Evolutionary conservation across 2,888 invertebrate species (phyloP).

Genomic region (Conistra vaccinii): DNA sequence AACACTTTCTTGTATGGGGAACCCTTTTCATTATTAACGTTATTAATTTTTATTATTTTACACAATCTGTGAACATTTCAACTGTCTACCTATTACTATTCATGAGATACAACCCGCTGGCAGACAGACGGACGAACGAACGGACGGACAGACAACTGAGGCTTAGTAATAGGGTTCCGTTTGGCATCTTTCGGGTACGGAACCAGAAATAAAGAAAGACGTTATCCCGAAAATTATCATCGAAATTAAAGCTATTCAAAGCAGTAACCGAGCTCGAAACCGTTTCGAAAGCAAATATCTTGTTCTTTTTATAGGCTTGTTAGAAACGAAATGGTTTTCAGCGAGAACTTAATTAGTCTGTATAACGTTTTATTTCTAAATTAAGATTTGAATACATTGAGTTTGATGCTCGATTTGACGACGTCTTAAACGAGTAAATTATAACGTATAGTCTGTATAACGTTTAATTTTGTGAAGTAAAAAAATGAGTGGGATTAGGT

Average conservation of each 20-base stretch:
- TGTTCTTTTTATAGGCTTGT: slow-evolving; percentile 27
- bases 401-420: slow-evolving; percentile 17
- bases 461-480: background rate
- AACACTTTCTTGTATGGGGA: too few relatives aligned
- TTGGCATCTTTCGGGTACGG: too few relatives aligned
- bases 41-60: too few relatives aligned
- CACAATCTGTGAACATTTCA: too few relatives aligned
- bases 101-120: too few relatives aligned
- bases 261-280: background rate
- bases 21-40: too few relatives aligned
- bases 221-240: slow-evolving; percentile 15
- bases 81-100: too few relatives aligned
- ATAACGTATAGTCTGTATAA: too few relatives aligned
- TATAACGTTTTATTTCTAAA: slow-evolving; percentile 28
- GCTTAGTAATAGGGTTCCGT: too few relatives aligned
- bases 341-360: slow-evolving; percentile 7
- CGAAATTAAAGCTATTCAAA: slow-evolving; percentile 31
- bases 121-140: too few relatives aligned
- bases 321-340: slow-evolving; percentile 25
- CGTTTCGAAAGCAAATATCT: slow-evolving; percentile 31
- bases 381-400: slow-evolving; percentile 5
- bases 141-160: too few relatives aligned
- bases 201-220: background rate
- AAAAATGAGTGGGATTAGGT: too few relatives aligned
- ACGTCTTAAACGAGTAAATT: background rate